Evolutionary conservation across 2,113 vertebrate genomes (phyloP).

Genomic region (Peromyscus polionotus): DNA sequence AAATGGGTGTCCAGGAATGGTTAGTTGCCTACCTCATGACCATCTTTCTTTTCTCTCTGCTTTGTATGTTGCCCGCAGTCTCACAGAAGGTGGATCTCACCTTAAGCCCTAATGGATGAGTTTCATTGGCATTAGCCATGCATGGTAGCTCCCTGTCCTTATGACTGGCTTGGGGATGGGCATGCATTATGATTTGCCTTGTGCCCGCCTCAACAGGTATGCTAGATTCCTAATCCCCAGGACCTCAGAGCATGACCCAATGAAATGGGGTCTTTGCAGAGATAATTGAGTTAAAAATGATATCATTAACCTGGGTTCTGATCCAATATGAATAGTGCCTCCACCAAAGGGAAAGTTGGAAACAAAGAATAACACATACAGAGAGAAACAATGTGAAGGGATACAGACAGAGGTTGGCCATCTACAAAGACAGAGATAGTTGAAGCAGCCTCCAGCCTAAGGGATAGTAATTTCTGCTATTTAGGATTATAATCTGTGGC

Average conservation of each 20-base stretch:
- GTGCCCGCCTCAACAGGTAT: no score
- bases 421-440: not conserved
- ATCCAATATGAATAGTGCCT: not conserved
- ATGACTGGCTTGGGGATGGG: not conserved
- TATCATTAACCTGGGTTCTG: not conserved
- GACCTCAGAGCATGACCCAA: not conserved
- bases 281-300: not conserved
- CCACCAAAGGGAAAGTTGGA: not conserved
- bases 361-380: not conserved
- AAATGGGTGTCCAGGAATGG: not conserved
- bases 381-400: not conserved
- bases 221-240: not conserved
- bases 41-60: no score
- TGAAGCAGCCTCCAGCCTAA: not conserved
- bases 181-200: not conserved
- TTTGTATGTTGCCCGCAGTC: not conserved
- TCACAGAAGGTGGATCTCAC: not conserved
- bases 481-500: not conserved
- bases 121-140: not conserved
- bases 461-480: not conserved
- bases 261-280: not conserved
- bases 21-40: rapidly evolving
- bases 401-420: not conserved
- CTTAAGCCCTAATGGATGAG: not conserved
- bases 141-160: not conserved